A percentile compares a stretch with the other conserved stretches of the same genome.
phyloP scores from a whole-genome alignment of 2,888 invertebrate species.

The Drosophila formosana region DNA sequence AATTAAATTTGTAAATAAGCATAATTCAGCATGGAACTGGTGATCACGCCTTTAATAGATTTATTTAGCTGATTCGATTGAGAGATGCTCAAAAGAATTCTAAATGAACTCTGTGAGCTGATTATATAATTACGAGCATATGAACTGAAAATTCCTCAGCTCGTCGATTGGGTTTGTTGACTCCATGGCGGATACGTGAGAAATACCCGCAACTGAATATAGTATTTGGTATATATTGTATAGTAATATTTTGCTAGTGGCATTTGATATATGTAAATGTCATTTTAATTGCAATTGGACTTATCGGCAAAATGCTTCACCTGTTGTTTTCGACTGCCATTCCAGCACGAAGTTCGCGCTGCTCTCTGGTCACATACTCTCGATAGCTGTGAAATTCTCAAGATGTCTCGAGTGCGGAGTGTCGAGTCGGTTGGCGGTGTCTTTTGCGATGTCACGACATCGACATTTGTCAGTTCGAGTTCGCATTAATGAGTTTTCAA shows the following conservation, averaged over 20 bases:
- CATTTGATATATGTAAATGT: not conserved
- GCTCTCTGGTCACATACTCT: not conserved
- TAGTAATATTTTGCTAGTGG: not conserved
- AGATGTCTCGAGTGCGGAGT: constrained; percentile 50
- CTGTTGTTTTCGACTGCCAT: not conserved
- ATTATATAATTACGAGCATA: constrained; percentile 3
- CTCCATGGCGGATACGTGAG: not conserved
- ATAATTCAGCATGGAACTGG: no score
- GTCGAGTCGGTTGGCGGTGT: constrained; percentile 12
- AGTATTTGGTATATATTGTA: not conserved
- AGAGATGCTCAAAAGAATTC: not conserved
- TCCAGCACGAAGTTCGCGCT: constrained; percentile 21
- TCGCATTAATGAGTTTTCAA: constrained; percentile 68
- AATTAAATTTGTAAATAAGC: no score
- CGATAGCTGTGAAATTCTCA: constrained; percentile 48
- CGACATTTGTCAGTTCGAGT: constrained; percentile 48
- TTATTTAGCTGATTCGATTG: not conserved
- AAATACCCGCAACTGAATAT: not conserved
- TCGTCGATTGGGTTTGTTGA: not conserved
- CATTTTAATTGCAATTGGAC: not conserved
- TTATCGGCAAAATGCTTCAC: not conserved
- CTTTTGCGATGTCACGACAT: constrained; percentile 30
- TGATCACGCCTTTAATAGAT: no score
- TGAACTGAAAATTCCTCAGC: not conserved
- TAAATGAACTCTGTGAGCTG: not conserved